These are phyloP conservation scores for Odontomyia ornata DNA, from an alignment of 2,888 invertebrate genomes.

Conservation along the genomic window DNA sequence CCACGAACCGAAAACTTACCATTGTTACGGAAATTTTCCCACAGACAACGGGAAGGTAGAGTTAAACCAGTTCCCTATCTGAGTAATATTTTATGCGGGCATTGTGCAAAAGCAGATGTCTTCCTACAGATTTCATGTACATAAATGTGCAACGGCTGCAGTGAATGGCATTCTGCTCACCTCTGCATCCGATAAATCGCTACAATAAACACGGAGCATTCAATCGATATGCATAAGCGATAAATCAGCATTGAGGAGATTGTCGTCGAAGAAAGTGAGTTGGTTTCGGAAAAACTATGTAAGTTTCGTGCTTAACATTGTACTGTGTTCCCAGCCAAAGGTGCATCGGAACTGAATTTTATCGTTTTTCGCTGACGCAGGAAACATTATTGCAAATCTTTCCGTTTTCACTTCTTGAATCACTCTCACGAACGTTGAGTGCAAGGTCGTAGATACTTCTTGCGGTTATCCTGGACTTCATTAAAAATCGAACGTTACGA, in stretches of 20 bases:
- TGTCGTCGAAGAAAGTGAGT: background rate
- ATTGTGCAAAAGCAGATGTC: background rate
- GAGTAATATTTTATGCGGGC: background rate
- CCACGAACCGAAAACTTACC: background rate
- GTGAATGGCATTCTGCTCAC: conserved; percentile 2
- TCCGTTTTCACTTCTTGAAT: conserved; percentile 10
- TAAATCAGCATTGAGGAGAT: conserved; percentile 4
- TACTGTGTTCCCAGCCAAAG: background rate
- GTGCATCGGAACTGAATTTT: background rate
- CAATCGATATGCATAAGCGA: conserved; percentile 8
- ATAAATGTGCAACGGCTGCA: background rate
- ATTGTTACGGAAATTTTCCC: background rate
- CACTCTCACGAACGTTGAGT: background rate
- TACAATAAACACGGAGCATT: background rate
- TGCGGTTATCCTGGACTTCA: background rate
- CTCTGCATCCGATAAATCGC: conserved; percentile 13
- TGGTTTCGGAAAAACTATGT: background rate
- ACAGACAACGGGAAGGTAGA: background rate
- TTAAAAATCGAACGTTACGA: too few species aligned
- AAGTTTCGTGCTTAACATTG: background rate
- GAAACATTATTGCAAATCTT: background rate
- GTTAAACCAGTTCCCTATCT: conserved; percentile 1
- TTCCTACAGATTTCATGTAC: too few species aligned
- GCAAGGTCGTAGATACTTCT: background rate
- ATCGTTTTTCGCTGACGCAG: background rate